Base-by-base conservation (phyloP, 2,888 invertebrate genomes). In the Drosophila paranaensis region DNA sequence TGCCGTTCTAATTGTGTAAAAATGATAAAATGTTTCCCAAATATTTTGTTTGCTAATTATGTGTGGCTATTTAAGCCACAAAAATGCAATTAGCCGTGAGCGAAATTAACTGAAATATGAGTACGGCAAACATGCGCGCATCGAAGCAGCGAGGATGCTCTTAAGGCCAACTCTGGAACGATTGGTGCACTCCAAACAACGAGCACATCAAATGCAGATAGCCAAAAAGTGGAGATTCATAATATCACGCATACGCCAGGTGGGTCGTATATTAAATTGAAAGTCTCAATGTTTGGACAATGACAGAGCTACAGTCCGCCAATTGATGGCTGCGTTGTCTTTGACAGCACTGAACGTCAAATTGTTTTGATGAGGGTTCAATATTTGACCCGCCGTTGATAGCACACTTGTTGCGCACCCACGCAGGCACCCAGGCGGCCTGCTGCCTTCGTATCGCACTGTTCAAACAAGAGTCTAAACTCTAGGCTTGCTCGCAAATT, bases 331-430 rank as follows among this genome's bases (percentile, higher is more conserved):
- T 60, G 64, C 62, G 64, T 72, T 87, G 87, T 66, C 82, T 72
- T 60, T 84, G 82, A 82, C 87, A 84, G 80, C 84, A 60, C 63
- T 71, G 63, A 72, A 74, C 74, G 82, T 78, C 85, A 82, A 70
- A 72, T 72, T 57, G 64, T 46, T 72, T 78, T 84, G 84, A 84
- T 66, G 76, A 87, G 88, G 84, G 84, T 84, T 64, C 78, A 62
- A 69, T 71, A 55, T 74, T 73, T 81, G 60, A 39, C 16, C 30
- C 27, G 48, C 54, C 66, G 37, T 58, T 66, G 66, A 79, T 71
- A 79, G 16, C 57, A 81, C 82, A 87, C 77, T 87, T 83, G 71
- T 79, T 62, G 48, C 42, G n/a, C 42, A 46, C 42, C 40, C 27
- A 33, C 25, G 45, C 48, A 60, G 39, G 46, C 33, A 60, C 10